phyloP scores from a whole-genome alignment of 2,797 vertebrate species.

The Hemibagrus guttatus region DNA sequence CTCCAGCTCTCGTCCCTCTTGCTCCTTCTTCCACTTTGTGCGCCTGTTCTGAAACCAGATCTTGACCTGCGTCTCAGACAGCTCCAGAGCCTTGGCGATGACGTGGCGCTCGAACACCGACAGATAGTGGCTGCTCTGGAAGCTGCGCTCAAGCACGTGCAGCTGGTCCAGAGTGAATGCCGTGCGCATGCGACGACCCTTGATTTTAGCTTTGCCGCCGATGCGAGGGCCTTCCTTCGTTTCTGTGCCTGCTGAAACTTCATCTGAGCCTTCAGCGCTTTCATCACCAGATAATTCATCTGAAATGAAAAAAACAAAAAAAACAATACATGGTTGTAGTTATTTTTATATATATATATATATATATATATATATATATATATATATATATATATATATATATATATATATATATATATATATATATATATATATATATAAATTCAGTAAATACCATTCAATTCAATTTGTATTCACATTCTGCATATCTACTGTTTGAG shows the following conservation, averaged over 20 bases:
- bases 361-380: too few relatives aligned
- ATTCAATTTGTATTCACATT: background rate
- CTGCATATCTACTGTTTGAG: background rate
- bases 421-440: too few relatives aligned
- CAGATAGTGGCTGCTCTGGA: conserved; percentile 74
- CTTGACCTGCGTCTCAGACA: conserved; percentile 80
- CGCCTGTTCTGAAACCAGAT: conserved; percentile 84
- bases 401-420: too few relatives aligned
- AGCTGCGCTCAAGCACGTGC: conserved; percentile 73
- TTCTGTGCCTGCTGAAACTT: background rate
- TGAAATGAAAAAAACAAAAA: conserved; percentile 23
- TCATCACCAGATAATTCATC: conserved; percentile 6
- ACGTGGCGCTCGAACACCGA: conserved; percentile 75
- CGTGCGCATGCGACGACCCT: conserved; percentile 71
- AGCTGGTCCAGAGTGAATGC: conserved; percentile 76
- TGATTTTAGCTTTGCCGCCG: conserved; percentile 34
- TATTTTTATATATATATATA: too few relatives aligned
- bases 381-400: too few relatives aligned
- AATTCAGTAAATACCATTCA: background rate
- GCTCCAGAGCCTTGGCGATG: conserved; percentile 67
- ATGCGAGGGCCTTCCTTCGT: background rate
- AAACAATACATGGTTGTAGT: too few relatives aligned
- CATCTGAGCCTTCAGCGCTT: background rate
- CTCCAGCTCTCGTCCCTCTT: conserved; percentile 54
- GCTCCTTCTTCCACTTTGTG: conserved; percentile 81